Evolutionary conservation across 1,140 invertebrate species (phyloP).

Genomic region (Bombus confusus): DNA sequence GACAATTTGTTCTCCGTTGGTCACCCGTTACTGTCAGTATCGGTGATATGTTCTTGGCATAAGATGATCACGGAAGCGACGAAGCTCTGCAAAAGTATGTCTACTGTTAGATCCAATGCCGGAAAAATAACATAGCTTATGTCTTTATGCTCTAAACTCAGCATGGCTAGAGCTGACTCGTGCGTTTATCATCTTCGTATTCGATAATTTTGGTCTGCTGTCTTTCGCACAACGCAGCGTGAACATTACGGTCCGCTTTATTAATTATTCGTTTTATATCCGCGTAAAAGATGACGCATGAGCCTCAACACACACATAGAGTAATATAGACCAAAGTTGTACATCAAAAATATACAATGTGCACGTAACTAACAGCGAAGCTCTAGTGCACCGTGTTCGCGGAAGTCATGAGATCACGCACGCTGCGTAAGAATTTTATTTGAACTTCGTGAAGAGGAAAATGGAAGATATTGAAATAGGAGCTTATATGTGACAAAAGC

Average conservation of each 20-base stretch:
- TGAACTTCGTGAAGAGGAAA: background rate
- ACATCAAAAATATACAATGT: background rate
- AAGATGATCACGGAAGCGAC: conserved; percentile 43
- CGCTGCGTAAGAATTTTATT: background rate
- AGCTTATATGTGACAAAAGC: background rate
- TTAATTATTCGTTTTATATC: no score
- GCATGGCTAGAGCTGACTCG: background rate
- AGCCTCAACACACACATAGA: background rate
- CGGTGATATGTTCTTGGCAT: conserved; percentile 29
- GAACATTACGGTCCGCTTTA: background rate
- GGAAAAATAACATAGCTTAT: background rate
- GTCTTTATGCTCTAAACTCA: background rate
- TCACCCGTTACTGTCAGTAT: conserved; percentile 52
- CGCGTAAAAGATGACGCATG: no score
- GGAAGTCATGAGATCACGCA: background rate
- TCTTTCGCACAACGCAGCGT: background rate
- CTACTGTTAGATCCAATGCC: background rate
- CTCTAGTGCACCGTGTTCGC: background rate
- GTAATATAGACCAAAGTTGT: background rate
- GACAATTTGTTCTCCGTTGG: conserved; percentile 55
- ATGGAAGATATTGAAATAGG: background rate
- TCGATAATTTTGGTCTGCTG: no score
- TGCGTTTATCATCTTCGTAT: no score
- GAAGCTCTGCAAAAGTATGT: background rate
- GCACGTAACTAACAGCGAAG: no score